Conservation (phyloP, 1,140 invertebrate genomes). For the Vanessa tameamea region DNA sequence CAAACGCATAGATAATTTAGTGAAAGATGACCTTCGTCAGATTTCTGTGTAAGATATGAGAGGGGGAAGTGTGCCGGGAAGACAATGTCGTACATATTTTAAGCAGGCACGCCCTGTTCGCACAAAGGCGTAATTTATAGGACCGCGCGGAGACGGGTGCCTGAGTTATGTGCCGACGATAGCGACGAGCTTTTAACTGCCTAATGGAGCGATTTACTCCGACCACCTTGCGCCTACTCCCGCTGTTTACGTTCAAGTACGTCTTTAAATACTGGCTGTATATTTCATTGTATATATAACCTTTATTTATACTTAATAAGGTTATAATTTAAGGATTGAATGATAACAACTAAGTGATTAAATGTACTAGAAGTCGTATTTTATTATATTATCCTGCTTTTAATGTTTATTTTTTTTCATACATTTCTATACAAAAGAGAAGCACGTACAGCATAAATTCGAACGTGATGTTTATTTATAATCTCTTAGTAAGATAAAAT, state of each 20-base stretch:
- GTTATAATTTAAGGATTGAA: background rate
- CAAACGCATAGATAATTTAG: slow-evolving; percentile 62
- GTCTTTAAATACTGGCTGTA: slow-evolving; percentile 34
- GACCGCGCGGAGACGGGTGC: slow-evolving; percentile 74
- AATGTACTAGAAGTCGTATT: too few species aligned
- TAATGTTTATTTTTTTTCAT: too few species aligned
- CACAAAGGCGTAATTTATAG: slow-evolving; percentile 79
- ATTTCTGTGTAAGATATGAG: slow-evolving; percentile 69
- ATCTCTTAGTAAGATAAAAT: too few species aligned
- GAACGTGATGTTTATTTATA: too few species aligned
- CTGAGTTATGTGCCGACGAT: slow-evolving; percentile 77
- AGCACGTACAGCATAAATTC: too few species aligned
- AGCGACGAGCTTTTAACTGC: slow-evolving; percentile 80
- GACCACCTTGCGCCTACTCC: slow-evolving; percentile 62
- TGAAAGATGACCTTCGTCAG: slow-evolving; percentile 57
- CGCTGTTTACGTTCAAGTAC: slow-evolving; percentile 45
- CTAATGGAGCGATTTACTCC: slow-evolving; percentile 79
- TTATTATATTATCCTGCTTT: too few species aligned
- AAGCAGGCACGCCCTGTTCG: slow-evolving; percentile 72
- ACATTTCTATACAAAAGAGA: too few species aligned
- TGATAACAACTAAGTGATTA: too few species aligned
- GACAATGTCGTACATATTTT: slow-evolving; percentile 80
- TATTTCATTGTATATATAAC: slow-evolving; percentile 22
- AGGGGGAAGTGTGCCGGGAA: slow-evolving; percentile 60
- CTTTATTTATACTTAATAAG: background rate